Evolutionary conservation across 2,797 vertebrate species (phyloP).

Genomic region (Cetoscarus ocellatus): DNA sequence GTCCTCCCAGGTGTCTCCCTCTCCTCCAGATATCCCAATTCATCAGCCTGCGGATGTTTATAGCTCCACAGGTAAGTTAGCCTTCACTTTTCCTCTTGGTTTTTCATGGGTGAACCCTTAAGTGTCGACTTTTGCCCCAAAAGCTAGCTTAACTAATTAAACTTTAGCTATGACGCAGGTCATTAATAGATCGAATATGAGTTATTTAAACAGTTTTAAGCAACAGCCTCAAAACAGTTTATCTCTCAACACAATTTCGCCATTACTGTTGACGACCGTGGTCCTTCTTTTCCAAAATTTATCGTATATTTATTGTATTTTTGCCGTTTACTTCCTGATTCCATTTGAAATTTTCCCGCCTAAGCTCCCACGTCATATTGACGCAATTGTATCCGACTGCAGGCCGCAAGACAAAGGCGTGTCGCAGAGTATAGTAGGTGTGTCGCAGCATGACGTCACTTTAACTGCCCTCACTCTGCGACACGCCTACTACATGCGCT

Average conservation of each 20-base stretch:
- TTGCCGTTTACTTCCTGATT: background rate
- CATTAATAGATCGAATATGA: background rate
- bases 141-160: background rate
- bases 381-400: no score
- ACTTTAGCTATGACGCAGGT: no score
- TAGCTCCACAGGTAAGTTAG: background rate
- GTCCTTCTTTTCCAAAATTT: background rate
- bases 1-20: background rate
- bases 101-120: background rate
- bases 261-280: background rate
- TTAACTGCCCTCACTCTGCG: no score
- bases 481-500: no score
- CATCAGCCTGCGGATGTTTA: background rate
- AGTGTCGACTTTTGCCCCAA: background rate
- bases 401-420: no score
- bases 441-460: no score
- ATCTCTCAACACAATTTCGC: background rate
- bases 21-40: background rate
- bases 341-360: background rate
- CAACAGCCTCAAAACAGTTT: background rate
- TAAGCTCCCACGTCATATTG: background rate
- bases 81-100: background rate
- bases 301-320: background rate
- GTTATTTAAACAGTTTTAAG: background rate
- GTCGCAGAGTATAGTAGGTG: no score